Evolutionary conservation across 2,888 invertebrate species (phyloP), one percentile per base, ranked within the genome.

Genomic region (Rhagonycha fulva): DNA sequence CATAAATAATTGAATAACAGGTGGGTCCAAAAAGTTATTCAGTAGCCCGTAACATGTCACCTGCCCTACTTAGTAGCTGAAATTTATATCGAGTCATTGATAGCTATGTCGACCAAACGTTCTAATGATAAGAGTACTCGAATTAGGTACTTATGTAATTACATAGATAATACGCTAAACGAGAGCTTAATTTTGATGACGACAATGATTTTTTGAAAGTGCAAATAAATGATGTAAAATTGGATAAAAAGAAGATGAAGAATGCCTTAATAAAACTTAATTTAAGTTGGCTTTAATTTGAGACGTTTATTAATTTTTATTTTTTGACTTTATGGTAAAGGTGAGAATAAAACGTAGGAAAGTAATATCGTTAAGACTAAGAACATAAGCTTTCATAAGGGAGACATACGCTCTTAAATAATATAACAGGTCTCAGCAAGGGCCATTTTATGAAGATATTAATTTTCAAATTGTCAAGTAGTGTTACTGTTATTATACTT

Each of bases 371-470:
- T 62, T 14, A 61, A 47, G 71, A 47, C 68, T 86, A 85, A 86
- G 86, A 85, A 84, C 86, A 84, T 86, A 86, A 87, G 84, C 86
- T 87, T 86, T 86, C 85, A 85, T 87, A 86, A 86, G 85, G 84
- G 84, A 82, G 85, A 85, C 85, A 85, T 79, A 84, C 84, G 83
- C 81, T 81, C 83, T 83, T 83, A 84, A 82, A 84, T 83, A 84
- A 84, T 83, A 84, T 84, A 82, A 84, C 84, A 83, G 81, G 81
- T 82, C 85, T 78, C 86, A 83, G 84, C 84, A 82, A 84, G 87
- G 86, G 85, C 85, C 87, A 86, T 86, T 87, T 87, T 88, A 88
- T 88, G 88, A 88, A 87, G 87, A 87, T 87, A 87, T 87, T 88
- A 87, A 87, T 87, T 87, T 85, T 85, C 84, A 86, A 86, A 87